Percentiles rank a stretch among this genome's conserved stretches.
phyloP scores from a whole-genome alignment of 30 jellyfish, hydroid and myxozoan genomes.

The Hydractinia symbiolongicarpus region DNA sequence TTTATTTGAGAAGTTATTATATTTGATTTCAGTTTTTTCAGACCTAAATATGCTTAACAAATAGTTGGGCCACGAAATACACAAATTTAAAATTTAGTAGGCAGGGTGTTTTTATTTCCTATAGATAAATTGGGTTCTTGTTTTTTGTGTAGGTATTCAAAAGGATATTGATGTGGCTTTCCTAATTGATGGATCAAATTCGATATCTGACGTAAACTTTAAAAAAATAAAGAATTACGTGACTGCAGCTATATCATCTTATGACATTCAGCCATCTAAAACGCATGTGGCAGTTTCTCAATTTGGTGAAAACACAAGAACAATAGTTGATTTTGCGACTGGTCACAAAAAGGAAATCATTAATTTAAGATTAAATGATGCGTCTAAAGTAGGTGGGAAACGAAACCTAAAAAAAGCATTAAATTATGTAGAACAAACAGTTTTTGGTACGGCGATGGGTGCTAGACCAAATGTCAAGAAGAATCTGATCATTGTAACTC shows the following conservation, averaged over 20 bases:
- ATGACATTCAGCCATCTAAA: not conserved
- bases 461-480: conserved; percentile 17
- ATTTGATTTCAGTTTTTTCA: too few relatives aligned
- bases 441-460: conserved; percentile 10
- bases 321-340: conserved; percentile 20
- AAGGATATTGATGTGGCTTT: conserved; percentile 25
- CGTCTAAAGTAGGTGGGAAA: conserved; percentile 49
- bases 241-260: not conserved
- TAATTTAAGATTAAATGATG: not conserved
- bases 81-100: too few relatives aligned
- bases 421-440: conserved; percentile 20
- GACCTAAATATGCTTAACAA: too few relatives aligned
- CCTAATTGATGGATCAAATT: conserved; percentile 32
- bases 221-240: conserved; percentile 9
- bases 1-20: too few relatives aligned
- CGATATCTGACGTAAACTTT: not conserved
- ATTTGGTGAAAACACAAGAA: conserved; percentile 41
- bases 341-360: not conserved
- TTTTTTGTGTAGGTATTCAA: conserved; percentile 11
- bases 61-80: too few relatives aligned
- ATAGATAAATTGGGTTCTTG: not conserved
- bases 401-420: conserved; percentile 48
- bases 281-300: conserved; percentile 54
- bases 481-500: conserved; percentile 47
- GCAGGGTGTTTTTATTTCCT: too few relatives aligned